Base-by-base conservation (phyloP, 2,888 invertebrate genomes). In the Julus scandinavius region DNA sequence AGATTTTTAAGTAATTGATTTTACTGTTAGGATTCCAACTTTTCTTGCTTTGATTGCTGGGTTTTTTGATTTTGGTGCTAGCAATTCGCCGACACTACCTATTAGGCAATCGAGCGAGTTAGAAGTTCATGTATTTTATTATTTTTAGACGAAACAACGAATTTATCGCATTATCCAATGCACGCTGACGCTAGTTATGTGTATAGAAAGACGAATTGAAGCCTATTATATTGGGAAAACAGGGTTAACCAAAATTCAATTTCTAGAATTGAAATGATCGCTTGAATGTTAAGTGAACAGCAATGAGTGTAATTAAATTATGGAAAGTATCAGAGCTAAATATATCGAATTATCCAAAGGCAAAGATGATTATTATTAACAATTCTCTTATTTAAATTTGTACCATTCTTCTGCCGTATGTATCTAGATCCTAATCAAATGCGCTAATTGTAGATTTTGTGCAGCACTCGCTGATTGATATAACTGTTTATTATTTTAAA, bases 291-390 rank as follows among this genome's bases (percentile, higher is more conserved):
- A 63, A 63, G n/a, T 63, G 20, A 63, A 17, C 63, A 20, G 63
- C 63, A 63, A 63, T 63, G 63, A 63, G 20, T 63, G 63, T 63
- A 63, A 63, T 63, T 63, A 63, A 63, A 63, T 63, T 63, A 63
- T 63, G 63, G 20, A 63, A 63, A 63, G 63, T 63, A 63, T 63
- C 63, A 63, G 63, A 63, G 63, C 20, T 63, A 63, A 63, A 63
- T 63, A 63, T 63, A 63, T 63, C 63, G 6, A 20, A 63, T 63
- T 63, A 63, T 63, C 63, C 20, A 20, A 63, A 63, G 63, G 63
- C 63, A 63, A 63, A 20, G 63, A 63, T 63, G 63, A 63, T 20
- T 20, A 63, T 63, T 63, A 63, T 63, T 20, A 63, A 7, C 20
- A 20, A 63, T 58, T 63, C 63, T 63, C 63, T 63, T 63, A 63